A percentile compares a stretch with the other conserved stretches of the same genome.
Conservation (phyloP, 53 echinoderm and acorn worm species). For the Holothuria scabra region DNA sequence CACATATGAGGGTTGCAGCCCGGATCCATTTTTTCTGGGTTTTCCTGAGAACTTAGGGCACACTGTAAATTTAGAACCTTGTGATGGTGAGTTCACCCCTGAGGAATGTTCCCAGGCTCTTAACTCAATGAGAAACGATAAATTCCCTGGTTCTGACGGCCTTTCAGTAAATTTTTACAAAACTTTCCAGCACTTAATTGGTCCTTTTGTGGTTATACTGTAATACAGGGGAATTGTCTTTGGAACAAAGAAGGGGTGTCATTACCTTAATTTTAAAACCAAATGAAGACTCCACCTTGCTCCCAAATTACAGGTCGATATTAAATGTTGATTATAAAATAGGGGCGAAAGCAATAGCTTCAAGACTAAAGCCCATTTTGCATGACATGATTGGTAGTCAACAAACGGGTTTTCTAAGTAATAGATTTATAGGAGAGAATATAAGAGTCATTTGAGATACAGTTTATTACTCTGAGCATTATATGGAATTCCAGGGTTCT, state of each 20-base stretch:
- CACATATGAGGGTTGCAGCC: neutral
- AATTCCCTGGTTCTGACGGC: conserved; percentile 68
- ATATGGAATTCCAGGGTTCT: conserved; percentile 10
- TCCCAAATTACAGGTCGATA: too few species aligned
- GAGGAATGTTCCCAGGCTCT: too few species aligned
- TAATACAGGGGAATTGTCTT: too few species aligned
- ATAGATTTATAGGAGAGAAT: conserved; percentile 57
- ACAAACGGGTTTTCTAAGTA: conserved; percentile 55
- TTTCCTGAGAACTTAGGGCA: neutral
- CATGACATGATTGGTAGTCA: conserved; percentile 50
- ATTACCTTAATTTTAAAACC: too few species aligned
- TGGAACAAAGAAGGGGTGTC: too few species aligned
- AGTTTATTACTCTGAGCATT: conserved; percentile 26
- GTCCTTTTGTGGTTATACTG: too few species aligned
- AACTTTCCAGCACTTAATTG: neutral
- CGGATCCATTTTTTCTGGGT: neutral
- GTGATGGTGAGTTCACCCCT: neutral
- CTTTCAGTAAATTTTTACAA: conserved; percentile 66
- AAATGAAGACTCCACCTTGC: too few species aligned
- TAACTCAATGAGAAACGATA: conserved; percentile 41
- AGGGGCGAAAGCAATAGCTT: too few species aligned
- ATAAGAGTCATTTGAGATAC: conserved; percentile 49
- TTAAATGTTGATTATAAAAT: too few species aligned
- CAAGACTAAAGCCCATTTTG: neutral
- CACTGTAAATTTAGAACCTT: neutral